These are phyloP conservation scores for Monopis laevigella DNA, from an alignment of 2,888 invertebrate genomes.

Conservation along the genomic window DNA sequence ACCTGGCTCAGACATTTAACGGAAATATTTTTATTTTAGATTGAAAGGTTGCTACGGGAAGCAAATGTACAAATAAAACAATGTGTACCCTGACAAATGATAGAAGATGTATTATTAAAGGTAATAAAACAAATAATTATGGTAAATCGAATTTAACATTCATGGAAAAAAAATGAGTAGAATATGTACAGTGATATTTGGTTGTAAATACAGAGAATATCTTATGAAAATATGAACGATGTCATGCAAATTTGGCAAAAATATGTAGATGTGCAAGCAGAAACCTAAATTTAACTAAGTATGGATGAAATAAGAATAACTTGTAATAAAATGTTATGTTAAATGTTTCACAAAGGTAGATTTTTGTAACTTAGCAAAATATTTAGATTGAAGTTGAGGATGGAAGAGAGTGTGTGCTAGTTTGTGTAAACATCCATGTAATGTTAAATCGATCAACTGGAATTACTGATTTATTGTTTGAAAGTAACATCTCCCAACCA, in stretches of 20 bases:
- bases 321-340: no score
- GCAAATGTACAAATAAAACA: conserved; percentile 37
- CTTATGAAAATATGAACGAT: conserved; percentile 31
- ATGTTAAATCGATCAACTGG: conserved; percentile 47
- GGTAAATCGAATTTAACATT: conserved; percentile 47
- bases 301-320: no score
- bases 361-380: no score
- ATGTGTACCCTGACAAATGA: conserved; percentile 73
- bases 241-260: conserved; percentile 17
- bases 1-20: conserved; percentile 22
- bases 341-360: no score
- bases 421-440: conserved; percentile 32
- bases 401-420: no score
- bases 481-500: conserved; percentile 41
- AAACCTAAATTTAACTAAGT: not conserved
- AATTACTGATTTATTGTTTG: conserved; percentile 20
- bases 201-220: conserved; percentile 41
- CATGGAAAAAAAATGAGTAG: conserved; percentile 29
- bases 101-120: conserved; percentile 53
- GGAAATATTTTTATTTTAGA: conserved; percentile 17
- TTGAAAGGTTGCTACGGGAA: conserved; percentile 8
- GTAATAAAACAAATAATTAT: conserved; percentile 23
- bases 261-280: not conserved
- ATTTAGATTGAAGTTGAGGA: no score
- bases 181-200: conserved; percentile 38